Evolutionary conservation across 2,113 vertebrate genomes (phyloP).

Genomic region (Tricholaema leucomelas): DNA sequence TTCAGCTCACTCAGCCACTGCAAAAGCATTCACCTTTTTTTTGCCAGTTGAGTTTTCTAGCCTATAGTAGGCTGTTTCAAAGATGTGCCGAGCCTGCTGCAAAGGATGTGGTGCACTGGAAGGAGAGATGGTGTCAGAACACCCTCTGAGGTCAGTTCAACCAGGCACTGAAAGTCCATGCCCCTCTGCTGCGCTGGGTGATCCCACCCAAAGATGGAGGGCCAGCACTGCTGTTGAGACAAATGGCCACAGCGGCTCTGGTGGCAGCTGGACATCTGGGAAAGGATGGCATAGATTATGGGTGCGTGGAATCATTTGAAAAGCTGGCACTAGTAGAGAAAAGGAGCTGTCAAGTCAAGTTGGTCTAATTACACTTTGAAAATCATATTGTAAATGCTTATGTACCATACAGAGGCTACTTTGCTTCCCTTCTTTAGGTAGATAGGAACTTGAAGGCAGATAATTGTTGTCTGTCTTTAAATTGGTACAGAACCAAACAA

Average conservation of each 20-base stretch:
- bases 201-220: neutral
- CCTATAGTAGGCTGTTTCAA: neutral
- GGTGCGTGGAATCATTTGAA: neutral
- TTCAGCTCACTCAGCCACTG: slow-evolving; percentile 7
- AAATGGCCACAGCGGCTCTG: neutral
- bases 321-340: neutral
- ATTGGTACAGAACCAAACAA: neutral
- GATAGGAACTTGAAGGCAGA: neutral
- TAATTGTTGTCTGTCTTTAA: slow-evolving; percentile 7
- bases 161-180: neutral
- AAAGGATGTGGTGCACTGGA: neutral
- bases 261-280: neutral
- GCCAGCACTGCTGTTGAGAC: neutral
- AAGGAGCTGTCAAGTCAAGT: neutral
- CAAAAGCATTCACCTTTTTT: neutral
- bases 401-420: neutral
- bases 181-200: neutral
- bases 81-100: neutral
- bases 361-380: neutral
- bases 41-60: neutral
- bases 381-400: neutral
- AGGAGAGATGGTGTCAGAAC: neutral
- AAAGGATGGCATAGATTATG: neutral
- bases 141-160: neutral
- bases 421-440: neutral